Base-by-base conservation (phyloP, 1,140 invertebrate species). In the Eufriesea mexicana region DNA sequence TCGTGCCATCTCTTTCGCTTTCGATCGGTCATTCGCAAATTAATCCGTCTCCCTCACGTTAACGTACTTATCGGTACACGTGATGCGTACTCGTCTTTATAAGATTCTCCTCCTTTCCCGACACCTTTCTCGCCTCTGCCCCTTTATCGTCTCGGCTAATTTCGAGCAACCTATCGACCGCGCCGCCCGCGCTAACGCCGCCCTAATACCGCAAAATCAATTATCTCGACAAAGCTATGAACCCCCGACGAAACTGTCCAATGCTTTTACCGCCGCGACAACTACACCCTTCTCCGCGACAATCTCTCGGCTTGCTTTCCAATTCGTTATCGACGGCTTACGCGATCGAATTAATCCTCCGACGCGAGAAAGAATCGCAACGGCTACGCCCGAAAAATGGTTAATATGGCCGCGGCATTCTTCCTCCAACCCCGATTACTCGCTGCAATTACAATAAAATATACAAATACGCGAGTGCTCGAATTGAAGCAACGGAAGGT, bases 1-100 rank as follows among this genome's bases (percentile, higher is more conserved):
- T 79, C 85, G 79, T 82, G 51, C 76, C 67, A 82, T 84, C 78
- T 87, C 61, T 89, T 86, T 86, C 76, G 66, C 62, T 73, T 82
- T 82, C 79, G 35, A 86, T 88, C 72, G 74, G 57, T n/a, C 28
- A 61, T 61, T 54, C 54, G 49, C 74, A 78, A 88, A 78, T 87
- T 79, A 77, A 88, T 87, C 76, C 70, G 57, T 77, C 73, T 62
- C 54, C 66, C 82, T 70, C 61, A 47, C 77, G 59, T 84, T 79
- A 79, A 84, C 51, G 62, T 55, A 18, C 67, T 45, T 47, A 74
- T 18, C 7, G 49, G 61, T 55, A 59, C 71, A 74, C 66, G 85
- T 87, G 77, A 77, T 28, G 47, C 62, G n/a, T 28, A 57, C 62
- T 62, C 79, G 25, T 79, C 45, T 54, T 71, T 49, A 25, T 12